Conservation (phyloP, 2,888 invertebrate species). For the Eucriotettix oculatus region DNA sequence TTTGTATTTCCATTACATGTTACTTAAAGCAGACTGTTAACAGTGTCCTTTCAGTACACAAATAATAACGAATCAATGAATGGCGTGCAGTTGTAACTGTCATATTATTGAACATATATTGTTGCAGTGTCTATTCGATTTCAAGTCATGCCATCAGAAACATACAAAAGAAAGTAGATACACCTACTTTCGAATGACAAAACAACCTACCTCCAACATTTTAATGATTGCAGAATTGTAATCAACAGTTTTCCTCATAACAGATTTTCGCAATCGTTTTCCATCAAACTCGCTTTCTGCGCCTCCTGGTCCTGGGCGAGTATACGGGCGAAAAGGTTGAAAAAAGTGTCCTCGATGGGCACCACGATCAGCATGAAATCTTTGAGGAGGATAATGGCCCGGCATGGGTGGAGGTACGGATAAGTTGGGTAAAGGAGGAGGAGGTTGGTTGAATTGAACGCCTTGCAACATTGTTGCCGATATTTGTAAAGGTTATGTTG, state of each 20-base stretch:
- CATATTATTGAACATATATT: too few relatives aligned
- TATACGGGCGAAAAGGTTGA: conserved; percentile 31
- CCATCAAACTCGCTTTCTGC: conserved; percentile 69
- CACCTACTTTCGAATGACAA: too few relatives aligned
- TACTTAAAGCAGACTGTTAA: too few relatives aligned
- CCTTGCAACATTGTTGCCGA: conserved; percentile 6
- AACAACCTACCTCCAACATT: conserved; percentile 57
- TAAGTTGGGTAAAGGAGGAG: conserved; percentile 22
- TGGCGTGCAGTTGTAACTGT: too few relatives aligned
- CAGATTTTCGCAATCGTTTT: conserved; percentile 85
- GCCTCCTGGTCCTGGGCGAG: conserved; percentile 21
- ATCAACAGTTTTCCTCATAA: conserved; percentile 95
- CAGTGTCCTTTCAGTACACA: too few relatives aligned
- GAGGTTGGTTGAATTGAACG: conserved; percentile 13
- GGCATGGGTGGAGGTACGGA: conserved; percentile 24
- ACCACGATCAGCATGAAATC: conserved; percentile 22
- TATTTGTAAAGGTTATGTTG: neutral
- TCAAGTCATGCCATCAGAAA: too few relatives aligned
- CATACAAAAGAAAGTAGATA: too few relatives aligned
- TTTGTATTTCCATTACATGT: too few relatives aligned
- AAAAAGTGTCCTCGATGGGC: conserved; percentile 24
- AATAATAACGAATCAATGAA: too few relatives aligned
- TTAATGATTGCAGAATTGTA: conserved; percentile 91
- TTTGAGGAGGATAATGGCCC: conserved; percentile 12
- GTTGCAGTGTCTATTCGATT: too few relatives aligned